Percentiles rank a stretch among this genome's conserved stretches.
These are phyloP conservation scores for Pygoscelis adeliae DNA, from an alignment of 2,113 vertebrate species.

Conservation along the genomic window DNA sequence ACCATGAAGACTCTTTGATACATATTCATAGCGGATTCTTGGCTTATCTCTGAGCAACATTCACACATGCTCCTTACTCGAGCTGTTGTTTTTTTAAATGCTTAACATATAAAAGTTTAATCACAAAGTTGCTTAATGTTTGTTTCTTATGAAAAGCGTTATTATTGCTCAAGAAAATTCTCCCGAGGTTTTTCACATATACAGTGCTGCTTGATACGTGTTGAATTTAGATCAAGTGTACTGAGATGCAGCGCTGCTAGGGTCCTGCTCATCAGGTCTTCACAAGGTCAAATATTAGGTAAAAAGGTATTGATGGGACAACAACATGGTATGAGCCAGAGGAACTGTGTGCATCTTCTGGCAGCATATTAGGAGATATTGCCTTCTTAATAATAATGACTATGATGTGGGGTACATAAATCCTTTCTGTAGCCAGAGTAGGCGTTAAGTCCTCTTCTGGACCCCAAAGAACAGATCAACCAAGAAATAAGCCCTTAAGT, in stretches of 20 bases:
- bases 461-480: background rate
- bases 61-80: constrained; percentile 6
- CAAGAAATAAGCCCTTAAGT: background rate
- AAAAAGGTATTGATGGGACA: background rate
- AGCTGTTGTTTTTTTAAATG: background rate
- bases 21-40: constrained; percentile 28
- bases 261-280: background rate
- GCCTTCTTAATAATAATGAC: background rate
- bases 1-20: constrained; percentile 14
- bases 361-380: background rate
- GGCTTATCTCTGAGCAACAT: constrained; percentile 56
- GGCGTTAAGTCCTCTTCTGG: fast-evolving
- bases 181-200: background rate
- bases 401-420: background rate
- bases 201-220: fast-evolving
- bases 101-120: constrained; percentile 44
- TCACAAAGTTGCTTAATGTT: constrained; percentile 15
- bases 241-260: background rate
- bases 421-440: background rate
- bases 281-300: background rate
- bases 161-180: background rate
- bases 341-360: background rate
- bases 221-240: background rate
- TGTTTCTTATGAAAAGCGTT: constrained; percentile 12
- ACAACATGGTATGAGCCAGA: background rate